Percentiles rank a stretch among this genome's conserved stretches.
Conservation (phyloP, 2,888 invertebrate species). For the Desoria tigrina region DNA sequence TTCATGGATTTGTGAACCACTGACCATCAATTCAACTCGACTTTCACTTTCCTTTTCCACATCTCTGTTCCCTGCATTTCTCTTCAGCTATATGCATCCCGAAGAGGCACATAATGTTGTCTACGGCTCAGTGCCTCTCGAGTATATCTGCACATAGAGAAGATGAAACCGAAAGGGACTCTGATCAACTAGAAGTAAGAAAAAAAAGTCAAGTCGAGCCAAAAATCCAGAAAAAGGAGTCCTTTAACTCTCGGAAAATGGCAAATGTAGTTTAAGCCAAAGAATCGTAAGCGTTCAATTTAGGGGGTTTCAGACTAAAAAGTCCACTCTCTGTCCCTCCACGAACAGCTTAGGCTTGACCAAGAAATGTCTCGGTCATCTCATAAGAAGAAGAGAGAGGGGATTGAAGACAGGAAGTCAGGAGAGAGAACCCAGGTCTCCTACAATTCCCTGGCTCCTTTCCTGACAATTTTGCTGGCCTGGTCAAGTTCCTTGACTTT, state of each 20-base stretch:
- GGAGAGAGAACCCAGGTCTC: not conserved
- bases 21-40: too few species aligned
- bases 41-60: too few species aligned
- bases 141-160: not conserved
- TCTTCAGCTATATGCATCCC: too few species aligned
- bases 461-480: conserved; percentile 6
- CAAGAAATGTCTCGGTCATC: not conserved
- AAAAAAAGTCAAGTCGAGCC: conserved; percentile 4
- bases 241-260: not conserved
- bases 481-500: conserved; percentile 4
- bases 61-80: too few species aligned
- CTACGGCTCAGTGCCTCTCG: too few species aligned
- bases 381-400: not conserved
- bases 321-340: too few species aligned
- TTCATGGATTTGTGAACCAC: too few species aligned
- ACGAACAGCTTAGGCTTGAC: too few species aligned
- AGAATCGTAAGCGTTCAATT: too few species aligned
- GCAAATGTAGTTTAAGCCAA: too few species aligned
- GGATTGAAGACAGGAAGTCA: conserved; percentile 13
- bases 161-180: not conserved
- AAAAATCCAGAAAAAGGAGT: conserved; percentile 5
- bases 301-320: too few species aligned
- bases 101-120: too few species aligned
- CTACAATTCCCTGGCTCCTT: not conserved
- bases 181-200: conserved; percentile 2